Evolutionary conservation across 2,888 invertebrate genomes (phyloP).

Genomic region (Hymenopus coronatus): DNA sequence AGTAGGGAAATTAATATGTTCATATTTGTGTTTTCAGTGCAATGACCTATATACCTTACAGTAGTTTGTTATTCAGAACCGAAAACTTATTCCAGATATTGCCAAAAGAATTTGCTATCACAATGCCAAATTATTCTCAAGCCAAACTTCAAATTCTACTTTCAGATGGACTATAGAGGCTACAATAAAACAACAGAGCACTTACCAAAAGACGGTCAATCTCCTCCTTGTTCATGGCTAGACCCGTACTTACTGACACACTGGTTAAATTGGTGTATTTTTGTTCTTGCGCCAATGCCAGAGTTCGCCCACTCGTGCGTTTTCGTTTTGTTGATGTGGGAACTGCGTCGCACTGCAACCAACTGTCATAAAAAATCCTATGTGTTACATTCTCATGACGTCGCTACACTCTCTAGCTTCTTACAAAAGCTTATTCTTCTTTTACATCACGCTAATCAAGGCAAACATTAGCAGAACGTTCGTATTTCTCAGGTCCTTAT

Average conservation of each 20-base stretch:
- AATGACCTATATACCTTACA: no score
- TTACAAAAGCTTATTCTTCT: no score
- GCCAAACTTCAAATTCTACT: background rate
- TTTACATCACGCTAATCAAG: no score
- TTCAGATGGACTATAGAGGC: background rate
- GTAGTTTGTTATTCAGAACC: no score
- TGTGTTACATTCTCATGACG: no score
- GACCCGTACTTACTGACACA: background rate
- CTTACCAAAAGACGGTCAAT: constrained; percentile 1
- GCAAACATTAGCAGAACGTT: no score
- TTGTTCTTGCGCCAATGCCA: background rate
- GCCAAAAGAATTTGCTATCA: background rate
- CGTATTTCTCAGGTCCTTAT: no score
- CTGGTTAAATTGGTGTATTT: background rate
- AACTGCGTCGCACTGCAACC: background rate
- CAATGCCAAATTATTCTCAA: no score
- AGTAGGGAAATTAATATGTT: no score
- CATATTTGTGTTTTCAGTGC: no score
- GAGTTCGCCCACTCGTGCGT: background rate
- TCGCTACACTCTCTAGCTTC: no score
- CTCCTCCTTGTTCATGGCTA: constrained; percentile 1
- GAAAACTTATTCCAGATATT: no score
- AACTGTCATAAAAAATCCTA: background rate
- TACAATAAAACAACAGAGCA: background rate
- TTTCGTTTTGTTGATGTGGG: background rate